A percentile compares a stretch with the other conserved stretches of the same genome.
Evolutionary conservation across 2,797 vertebrate species (phyloP).

Genomic region (Glyptemys insculpta): DNA sequence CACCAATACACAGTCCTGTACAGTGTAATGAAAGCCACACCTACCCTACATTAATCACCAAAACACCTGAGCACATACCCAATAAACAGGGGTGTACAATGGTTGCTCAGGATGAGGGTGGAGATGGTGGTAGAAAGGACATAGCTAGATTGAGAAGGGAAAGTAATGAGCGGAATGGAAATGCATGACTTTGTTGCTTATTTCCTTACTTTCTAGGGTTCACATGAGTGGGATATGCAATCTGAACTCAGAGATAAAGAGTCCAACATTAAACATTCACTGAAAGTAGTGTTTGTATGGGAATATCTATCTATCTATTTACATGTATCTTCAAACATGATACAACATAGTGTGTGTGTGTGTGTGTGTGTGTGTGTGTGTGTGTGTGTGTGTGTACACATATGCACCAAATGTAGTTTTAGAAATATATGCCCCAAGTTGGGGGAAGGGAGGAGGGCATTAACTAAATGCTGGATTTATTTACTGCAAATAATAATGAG

Average conservation of each 20-base stretch:
- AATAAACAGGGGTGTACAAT: background rate
- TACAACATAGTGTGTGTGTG: background rate
- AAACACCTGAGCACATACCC: background rate
- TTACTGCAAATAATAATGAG: conserved; percentile 65
- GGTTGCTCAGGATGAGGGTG: background rate
- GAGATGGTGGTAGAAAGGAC: background rate
- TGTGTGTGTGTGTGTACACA: background rate
- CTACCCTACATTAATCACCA: background rate
- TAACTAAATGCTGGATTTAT: conserved; percentile 57
- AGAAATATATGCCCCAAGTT: conserved; percentile 42
- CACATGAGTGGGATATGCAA: background rate
- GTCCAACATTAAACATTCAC: background rate
- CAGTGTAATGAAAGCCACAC: background rate
- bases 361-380: too few species aligned
- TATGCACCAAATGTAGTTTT: conserved; percentile 21
- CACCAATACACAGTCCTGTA: background rate
- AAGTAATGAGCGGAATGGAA: background rate
- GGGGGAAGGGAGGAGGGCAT: conserved; percentile 25
- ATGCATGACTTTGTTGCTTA: background rate
- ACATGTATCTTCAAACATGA: background rate
- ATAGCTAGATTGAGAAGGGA: background rate
- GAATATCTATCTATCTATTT: background rate
- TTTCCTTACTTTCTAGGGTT: background rate
- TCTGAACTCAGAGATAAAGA: background rate
- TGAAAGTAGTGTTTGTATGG: background rate